phyloP scores from a whole-genome alignment of 92 coral and sea anemone genomes.

The Scolanthus callimorphus region DNA sequence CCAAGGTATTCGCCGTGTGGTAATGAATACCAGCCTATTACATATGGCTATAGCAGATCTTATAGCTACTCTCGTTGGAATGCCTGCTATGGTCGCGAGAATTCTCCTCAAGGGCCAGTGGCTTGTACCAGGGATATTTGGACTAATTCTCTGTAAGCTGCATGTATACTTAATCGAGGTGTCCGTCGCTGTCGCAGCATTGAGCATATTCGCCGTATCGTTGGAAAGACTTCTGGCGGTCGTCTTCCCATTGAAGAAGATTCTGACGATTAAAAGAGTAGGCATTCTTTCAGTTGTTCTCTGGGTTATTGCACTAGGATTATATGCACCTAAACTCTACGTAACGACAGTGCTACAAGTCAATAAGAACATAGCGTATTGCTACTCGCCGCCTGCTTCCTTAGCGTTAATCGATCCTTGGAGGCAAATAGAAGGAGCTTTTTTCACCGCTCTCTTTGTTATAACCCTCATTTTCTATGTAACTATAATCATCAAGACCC shows the following conservation, averaged over 20 bases:
- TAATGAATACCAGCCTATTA: conserved; percentile 10
- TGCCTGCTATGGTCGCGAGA: conserved; percentile 10
- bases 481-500: conserved; percentile 15
- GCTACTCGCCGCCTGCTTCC: neutral
- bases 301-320: conserved; percentile 1
- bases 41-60: conserved; percentile 23
- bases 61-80: conserved; percentile 12
- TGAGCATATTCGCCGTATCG: conserved; percentile 11
- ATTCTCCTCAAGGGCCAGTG: conserved; percentile 1
- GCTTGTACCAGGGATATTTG: conserved; percentile 15
- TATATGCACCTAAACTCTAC: conserved; percentile 21
- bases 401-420: neutral
- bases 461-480: conserved; percentile 13
- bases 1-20: conserved; percentile 7
- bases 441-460: conserved; percentile 2
- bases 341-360: neutral
- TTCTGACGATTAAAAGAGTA: conserved; percentile 1
- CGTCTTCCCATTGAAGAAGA: conserved; percentile 8
- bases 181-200: conserved; percentile 11
- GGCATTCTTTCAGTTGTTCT: neutral
- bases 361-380: conserved; percentile 4
- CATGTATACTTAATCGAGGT: conserved; percentile 25
- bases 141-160: conserved; percentile 14
- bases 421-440: conserved; percentile 8
- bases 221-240: conserved; percentile 18